Base-by-base conservation (phyloP, 2,113 vertebrate genomes). In the Apodemus speciosus region DNA sequence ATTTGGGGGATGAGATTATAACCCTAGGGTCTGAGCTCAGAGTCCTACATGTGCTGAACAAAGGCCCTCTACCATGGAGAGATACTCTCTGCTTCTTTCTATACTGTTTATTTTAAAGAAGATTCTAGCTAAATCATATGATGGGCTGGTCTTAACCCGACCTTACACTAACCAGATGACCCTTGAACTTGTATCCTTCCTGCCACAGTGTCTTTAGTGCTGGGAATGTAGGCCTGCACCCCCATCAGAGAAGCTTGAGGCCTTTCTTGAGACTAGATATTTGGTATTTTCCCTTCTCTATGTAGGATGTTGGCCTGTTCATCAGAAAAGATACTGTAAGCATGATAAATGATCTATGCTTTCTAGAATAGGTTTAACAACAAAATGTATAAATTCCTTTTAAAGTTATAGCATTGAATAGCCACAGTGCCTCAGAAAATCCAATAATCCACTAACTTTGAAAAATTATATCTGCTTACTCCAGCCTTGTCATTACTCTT, bases 381-480 rank as follows among this genome's bases (percentile, higher is more conserved):
- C n/a, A 81, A 94, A 93, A 77, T 20, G 72, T 46, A 71, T 30
- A 66, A 83, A 89, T 51, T 9, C 2, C 56, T 51, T 95, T 92
- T 71, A 93, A 94, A 95, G 49, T 76, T 72, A 72, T 2, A 85
- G 80, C 35, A 81, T 58, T 58, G 40, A 72, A 87, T 76, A 92
- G 88, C 75, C 73, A 72, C 2, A 87, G 62, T 49, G 86, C 91
- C 40, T 95, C 88, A 84, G 51, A 96, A 94, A 96, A 89, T 66
- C 51, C 30, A 88, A 40, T 49, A 75, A 23, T 27, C 68, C 27
- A 46, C 46, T 69, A 58, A 64, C 40, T 40, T 16, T 38, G 53
- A 62, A 88, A 77, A 90, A 46, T 14, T 73, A 1, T 0, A n/a
- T 83, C 27, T 68, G 23, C 21, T 51, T 87, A 1, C 16, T 76